Evolutionary conservation across 2,797 vertebrate species (phyloP).

Genomic region (Scomberomorus guttatus): DNA sequence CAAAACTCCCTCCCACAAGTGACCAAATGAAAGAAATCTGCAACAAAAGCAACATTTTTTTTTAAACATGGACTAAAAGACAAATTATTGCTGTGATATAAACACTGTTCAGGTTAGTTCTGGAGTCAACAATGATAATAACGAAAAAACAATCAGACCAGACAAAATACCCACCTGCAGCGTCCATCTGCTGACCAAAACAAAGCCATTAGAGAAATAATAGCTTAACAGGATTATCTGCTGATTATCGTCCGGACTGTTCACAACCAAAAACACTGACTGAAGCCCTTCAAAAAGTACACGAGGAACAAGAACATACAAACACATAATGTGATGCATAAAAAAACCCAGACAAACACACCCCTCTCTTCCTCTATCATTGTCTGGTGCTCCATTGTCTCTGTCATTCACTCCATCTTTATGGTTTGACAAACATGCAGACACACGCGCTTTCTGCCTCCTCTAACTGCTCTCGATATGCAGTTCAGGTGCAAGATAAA

Average conservation of each 20-base stretch:
- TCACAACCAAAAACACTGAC: background rate
- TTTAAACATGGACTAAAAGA: background rate
- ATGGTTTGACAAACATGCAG: background rate
- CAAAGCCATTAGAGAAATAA: conserved; percentile 60
- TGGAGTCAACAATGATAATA: background rate
- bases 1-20: background rate
- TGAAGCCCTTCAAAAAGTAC: background rate
- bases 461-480: background rate
- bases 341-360: background rate
- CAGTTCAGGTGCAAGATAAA: background rate
- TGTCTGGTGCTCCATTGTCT: background rate
- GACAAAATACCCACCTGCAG: conserved; percentile 46
- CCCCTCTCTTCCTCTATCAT: too few species aligned
- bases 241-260: conserved; percentile 32
- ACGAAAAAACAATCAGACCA: conserved; percentile 38
- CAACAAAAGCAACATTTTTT: background rate
- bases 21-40: background rate
- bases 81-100: background rate
- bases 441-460: background rate
- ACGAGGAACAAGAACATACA: background rate
- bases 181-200: conserved; percentile 69
- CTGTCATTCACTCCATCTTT: background rate
- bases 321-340: background rate
- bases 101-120: background rate
- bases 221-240: conserved; percentile 69